These are phyloP conservation scores for Brachionus angularis DNA, from an alignment of 1,140 invertebrate genomes.

Conservation along the genomic window DNA sequence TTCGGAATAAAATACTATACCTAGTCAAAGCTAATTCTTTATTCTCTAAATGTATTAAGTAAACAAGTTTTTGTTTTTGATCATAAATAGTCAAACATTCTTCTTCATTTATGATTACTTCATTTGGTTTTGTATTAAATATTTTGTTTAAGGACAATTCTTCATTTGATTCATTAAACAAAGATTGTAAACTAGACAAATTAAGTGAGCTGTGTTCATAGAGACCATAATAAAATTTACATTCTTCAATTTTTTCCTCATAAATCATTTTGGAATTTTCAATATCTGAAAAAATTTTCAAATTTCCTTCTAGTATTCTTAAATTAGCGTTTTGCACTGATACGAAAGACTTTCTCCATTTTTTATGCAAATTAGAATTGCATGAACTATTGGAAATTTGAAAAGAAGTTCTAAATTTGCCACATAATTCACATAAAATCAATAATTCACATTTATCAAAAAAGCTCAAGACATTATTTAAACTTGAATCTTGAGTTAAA, in stretches of 20 bases:
- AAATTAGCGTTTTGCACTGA: conserved; percentile 33
- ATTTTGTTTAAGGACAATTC: background rate
- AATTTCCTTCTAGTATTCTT: background rate
- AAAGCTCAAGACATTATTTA: background rate
- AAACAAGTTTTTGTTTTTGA: conserved; percentile 10
- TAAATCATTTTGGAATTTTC: conserved; percentile 9
- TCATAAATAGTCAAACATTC: conserved; percentile 39
- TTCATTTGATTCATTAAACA: background rate
- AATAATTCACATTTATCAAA: conserved; percentile 1
- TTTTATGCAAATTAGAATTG: conserved; percentile 13
- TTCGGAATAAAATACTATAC: conserved; percentile 9
- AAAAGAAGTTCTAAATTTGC: conserved; percentile 6
- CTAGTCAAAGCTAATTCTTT: conserved; percentile 24
- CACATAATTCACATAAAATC: conserved; percentile 13
- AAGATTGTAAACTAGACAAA: background rate
- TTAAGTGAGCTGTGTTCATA: background rate
- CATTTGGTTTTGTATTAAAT: background rate
- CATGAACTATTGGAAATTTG: background rate
- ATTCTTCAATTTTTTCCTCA: conserved; percentile 34
- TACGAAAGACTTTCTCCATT: background rate
- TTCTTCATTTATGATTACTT: conserved; percentile 22
- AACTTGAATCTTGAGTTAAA: conserved; percentile 16
- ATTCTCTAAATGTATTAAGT: background rate
- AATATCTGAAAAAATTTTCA: background rate
- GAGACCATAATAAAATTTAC: conserved; percentile 32